These are phyloP conservation scores for Toxotes jaculatrix DNA, from an alignment of 2,113 vertebrate species.

Conservation along the genomic window DNA sequence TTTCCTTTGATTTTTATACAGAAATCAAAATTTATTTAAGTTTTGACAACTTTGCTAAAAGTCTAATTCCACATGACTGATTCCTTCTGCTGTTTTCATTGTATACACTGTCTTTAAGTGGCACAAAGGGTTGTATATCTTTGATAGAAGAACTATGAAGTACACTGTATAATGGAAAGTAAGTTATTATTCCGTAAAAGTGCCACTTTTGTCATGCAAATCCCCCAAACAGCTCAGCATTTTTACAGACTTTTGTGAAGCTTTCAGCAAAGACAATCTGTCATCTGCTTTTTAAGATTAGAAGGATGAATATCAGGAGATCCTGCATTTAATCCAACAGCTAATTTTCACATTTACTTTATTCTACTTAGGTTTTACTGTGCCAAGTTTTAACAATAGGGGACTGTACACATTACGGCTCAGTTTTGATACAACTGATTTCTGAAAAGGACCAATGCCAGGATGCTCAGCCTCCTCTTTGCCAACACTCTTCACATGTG, in stretches of 20 bases:
- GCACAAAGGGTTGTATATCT: not conserved
- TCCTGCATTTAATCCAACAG: slow-evolving; percentile 34
- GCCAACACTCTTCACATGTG: slow-evolving; percentile 27
- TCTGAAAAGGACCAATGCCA: slow-evolving; percentile 31
- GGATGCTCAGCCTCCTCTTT: slow-evolving; percentile 31
- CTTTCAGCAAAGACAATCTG: not conserved
- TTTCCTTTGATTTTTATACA: not conserved
- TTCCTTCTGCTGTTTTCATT: not conserved
- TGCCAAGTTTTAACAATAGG: not conserved
- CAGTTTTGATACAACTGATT: slow-evolving; percentile 46
- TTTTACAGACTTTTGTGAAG: not conserved
- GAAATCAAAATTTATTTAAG: not conserved
- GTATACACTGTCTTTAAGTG: not conserved
- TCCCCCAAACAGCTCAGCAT: slow-evolving; percentile 1
- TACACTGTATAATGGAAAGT: not conserved
- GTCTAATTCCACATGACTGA: not conserved
- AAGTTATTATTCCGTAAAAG: slow-evolving; percentile 1
- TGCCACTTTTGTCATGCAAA: slow-evolving; percentile 22
- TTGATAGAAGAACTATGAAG: not conserved
- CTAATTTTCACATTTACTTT: slow-evolving; percentile 18
- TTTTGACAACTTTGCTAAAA: not conserved
- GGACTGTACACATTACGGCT: slow-evolving; percentile 18
- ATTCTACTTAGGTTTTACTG: slow-evolving; percentile 9
- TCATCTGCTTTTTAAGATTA: slow-evolving; percentile 3
- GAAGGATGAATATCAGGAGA: not conserved